Base-by-base conservation (phyloP, 2,888 invertebrate species). In the Erebia epiphron region DNA sequence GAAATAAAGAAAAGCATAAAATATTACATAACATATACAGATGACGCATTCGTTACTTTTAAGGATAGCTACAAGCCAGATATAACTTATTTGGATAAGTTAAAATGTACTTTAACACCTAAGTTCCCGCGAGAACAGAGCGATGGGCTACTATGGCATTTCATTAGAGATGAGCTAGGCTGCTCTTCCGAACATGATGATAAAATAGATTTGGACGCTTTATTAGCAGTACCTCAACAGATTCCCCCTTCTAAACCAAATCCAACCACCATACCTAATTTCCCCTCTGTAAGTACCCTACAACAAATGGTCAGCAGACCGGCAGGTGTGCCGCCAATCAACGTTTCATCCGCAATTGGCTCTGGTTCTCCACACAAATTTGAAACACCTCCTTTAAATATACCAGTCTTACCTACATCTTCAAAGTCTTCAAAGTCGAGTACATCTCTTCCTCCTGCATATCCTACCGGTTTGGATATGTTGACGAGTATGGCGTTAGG, bases 1-100 rank as follows among this genome's bases (percentile, higher is more conserved):
- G 98, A 98, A 91, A 97, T 98, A 94, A 96, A 96, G 87, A 95
- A 96, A 82, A 96, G 97, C 81, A 96, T 97, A 14, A 97, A 97
- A 78, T 98, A 98, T 87, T 98, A 98, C 83, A 95, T 95, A 73
- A 95, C 95, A 75, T 89, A 82, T 73, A 77, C 89, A 49, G 94
- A 94, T 76, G 93, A 93, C 3, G 88, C 86, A 9, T 89, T 86
- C 50, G 79, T 94, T n/a, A 85, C 91, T 75, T 94, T 94, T 75
- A 90, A 91, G 79, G 91, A 96, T 13, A 95, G 92, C 75, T 97
- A 95, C 86, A 95, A 95, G 80, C 95, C 95, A 18, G 96, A 96
- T 78, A 95, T 96, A 4, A 96, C 96, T 0, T 98, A 96, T 84
- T 94, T 98, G 69, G 98, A 98, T 79, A 98, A 98, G 87, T 86